These are phyloP conservation scores for Karalla daura DNA, from an alignment of 2,797 vertebrate genomes.

Conservation along the genomic window DNA sequence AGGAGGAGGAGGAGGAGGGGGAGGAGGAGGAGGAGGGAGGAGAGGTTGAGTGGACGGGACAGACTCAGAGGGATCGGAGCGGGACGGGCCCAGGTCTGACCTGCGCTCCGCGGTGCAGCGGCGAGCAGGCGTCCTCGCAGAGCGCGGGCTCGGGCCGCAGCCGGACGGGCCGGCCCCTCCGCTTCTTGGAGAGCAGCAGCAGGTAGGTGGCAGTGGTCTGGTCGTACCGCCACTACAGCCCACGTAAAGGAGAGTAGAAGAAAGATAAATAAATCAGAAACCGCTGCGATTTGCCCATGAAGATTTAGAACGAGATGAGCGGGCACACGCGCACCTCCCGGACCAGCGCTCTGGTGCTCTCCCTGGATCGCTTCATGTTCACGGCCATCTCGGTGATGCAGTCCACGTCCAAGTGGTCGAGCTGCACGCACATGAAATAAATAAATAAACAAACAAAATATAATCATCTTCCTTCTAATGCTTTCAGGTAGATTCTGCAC, in stretches of 20 bases:
- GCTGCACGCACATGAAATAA: conserved; percentile 72
- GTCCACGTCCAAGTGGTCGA: conserved; percentile 92
- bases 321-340: conserved; percentile 86
- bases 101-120: conserved; percentile 68
- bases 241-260: too few species aligned
- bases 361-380: conserved; percentile 85
- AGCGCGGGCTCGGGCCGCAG: conserved; percentile 68
- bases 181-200: conserved; percentile 92
- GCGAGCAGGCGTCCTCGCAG: conserved; percentile 59
- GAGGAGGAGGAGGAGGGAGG: too few species aligned
- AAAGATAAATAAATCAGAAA: too few species aligned
- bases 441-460: too few species aligned
- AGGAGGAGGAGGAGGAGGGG: not conserved
- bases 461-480: too few species aligned
- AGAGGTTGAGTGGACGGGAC: too few species aligned
- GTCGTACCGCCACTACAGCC: conserved; percentile 91
- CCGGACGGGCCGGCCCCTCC: conserved; percentile 85
- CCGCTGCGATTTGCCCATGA: too few species aligned
- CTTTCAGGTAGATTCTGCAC: too few species aligned
- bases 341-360: conserved; percentile 84
- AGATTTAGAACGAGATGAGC: too few species aligned
- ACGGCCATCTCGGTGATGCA: conserved; percentile 93
- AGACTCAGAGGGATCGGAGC: too few species aligned
- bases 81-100: conserved; percentile 77
- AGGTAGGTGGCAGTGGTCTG: conserved; percentile 92